Evolutionary conservation across 2,888 invertebrate species (phyloP), one percentile per base, ranked within the genome.

Genomic region (Drosophila recens): DNA sequence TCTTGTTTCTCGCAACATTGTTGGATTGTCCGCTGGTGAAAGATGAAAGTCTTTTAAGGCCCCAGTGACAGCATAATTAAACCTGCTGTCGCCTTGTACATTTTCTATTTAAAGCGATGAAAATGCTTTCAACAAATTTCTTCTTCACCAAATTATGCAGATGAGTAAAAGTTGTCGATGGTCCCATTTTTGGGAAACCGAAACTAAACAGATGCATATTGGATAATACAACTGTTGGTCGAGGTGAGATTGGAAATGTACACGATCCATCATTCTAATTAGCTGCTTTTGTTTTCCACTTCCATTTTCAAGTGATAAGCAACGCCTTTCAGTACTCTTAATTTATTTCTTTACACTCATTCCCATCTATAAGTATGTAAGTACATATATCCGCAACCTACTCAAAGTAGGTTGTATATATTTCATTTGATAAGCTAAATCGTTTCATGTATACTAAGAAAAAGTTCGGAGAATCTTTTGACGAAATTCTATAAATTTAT

Each of bases 1-100:
- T 67, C 69, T 69, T 70, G 23, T 63, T 64, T 61, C 27, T 65
- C 79, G 61, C 65, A 67, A 46, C 56, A 49, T 61, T 56, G 67
- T 65, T 54, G 51, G 54, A 64, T 34, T 67, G 45, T 58, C 61
- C 52, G 45, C 42, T 48, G 72, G 75, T 77, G 89, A 88, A 86
- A 82, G 90, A 87, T 80, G 89, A 87, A 90, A 88, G 87, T 87
- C 73, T 86, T 72, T 70, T 79, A 75, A 78, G 77, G 77, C 83
- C 75, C 68, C 83, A 79, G 71, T 87, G 90, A 89, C 87, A 87
- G 87, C 83, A 89, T 83, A 88, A 87, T 87, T 88, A 90, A 88
- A 75, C 69, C 40, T 62, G 61, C 72, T 79, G 72, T 72, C 75
- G 70, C 42, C 70, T 51, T 67, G 15, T 58, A 69, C 64, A 75